Conservation (phyloP, 2,113 vertebrate genomes). For the Nipponia nippon region DNA sequence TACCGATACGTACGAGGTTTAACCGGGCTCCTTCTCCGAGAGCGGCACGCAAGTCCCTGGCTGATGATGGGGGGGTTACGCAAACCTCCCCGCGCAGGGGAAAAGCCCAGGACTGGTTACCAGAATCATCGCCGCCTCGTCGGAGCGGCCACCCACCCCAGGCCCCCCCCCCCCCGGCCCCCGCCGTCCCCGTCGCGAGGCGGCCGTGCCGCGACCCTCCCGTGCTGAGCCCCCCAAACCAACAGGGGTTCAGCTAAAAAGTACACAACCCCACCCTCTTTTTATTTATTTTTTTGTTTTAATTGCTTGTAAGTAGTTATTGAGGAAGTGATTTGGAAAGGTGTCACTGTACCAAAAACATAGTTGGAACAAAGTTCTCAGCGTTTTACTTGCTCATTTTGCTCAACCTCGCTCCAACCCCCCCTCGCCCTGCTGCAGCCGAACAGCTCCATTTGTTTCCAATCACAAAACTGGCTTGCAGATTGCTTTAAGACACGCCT, state of each 20-base stretch:
- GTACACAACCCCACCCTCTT: neutral
- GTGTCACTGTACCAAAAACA: neutral
- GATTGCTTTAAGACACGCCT: neutral
- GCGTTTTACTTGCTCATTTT: neutral
- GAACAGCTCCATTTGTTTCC: neutral
- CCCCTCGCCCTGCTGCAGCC: neutral
- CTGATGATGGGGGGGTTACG: rapidly evolving
- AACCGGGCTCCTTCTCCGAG: rapidly evolving
- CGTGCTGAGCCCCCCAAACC: rapidly evolving
- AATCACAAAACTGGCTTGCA: rapidly evolving
- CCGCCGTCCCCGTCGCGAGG: rapidly evolving
- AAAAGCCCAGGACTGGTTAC: neutral
- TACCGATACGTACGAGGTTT: rapidly evolving
- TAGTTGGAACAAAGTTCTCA: neutral
- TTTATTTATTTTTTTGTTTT: neutral
- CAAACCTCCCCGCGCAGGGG: neutral
- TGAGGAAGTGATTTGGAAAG: neutral
- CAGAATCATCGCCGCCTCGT: neutral
- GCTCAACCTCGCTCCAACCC: neutral
- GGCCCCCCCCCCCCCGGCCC: too few relatives aligned
- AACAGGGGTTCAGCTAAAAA: rapidly evolving
- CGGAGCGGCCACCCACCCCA: rapidly evolving
- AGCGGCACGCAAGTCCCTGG: rapidly evolving
- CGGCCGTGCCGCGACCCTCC: rapidly evolving
- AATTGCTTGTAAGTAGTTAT: neutral